Conservation (phyloP, 2,888 invertebrate species). For the Pogonocherus hispidulus region DNA sequence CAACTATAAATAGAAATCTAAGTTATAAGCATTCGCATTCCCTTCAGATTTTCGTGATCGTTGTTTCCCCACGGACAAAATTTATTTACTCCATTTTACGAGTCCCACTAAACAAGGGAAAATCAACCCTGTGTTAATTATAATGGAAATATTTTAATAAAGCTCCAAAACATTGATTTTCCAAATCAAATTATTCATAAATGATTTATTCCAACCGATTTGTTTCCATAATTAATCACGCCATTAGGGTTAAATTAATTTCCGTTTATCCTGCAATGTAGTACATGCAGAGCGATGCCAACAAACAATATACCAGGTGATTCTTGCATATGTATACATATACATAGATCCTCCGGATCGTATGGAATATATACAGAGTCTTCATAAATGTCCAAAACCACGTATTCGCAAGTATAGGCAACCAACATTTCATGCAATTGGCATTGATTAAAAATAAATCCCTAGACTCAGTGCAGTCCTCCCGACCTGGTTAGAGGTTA, state of each 20-base stretch:
- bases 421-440: no score
- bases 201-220: conserved; percentile 3
- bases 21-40: not conserved
- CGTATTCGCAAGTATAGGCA: no score
- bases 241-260: conserved; percentile 14
- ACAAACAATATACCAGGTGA: not conserved
- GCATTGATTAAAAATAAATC: no score
- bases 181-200: conserved; percentile 7
- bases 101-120: not conserved
- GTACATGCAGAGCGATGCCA: not conserved
- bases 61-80: not conserved
- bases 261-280: not conserved
- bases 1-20: no score
- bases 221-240: conserved; percentile 8
- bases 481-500: no score
- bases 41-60: not conserved
- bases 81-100: conserved; percentile 1
- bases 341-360: no score
- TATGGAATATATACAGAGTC: no score
- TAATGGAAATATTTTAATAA: conserved; percentile 5
- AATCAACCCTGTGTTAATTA: not conserved
- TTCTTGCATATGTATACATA: no score
- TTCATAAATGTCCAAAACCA: no score
- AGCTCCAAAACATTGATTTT: conserved; percentile 1
- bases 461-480: no score